Base-by-base conservation (phyloP, 2,113 vertebrate species). In the Girardinichthys multiradiatus region DNA sequence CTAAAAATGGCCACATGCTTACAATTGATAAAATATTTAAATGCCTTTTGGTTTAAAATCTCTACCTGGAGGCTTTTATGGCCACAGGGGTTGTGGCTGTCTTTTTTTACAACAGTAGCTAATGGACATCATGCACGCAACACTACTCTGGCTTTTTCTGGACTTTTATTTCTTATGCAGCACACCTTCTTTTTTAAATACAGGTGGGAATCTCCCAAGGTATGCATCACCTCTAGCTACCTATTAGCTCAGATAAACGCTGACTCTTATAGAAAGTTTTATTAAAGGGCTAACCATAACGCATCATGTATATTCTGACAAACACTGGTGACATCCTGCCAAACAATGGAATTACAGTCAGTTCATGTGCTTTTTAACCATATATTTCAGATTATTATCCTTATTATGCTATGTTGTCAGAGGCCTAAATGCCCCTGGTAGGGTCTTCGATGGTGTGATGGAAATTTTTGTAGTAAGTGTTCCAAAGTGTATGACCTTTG, bases 21-120 rank as follows among this genome's bases (percentile, higher is more conserved):
- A 58, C 57, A 45, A 14, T 67, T 58, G 65, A 81, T 90, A 19
- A 90, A 92, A 85, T 85, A 92, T 91, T 86, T 12, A 91, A 86
- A 77, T 74, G 65, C 81, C 84, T 85, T 81, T 87, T 37, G 45
- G 62, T 72, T 70, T 73, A 75, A 86, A 83, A 68, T 68, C 54
- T 72, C 65, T 58, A 76, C 76, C 75, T 65, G 64, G 74, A 64
- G 33, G 81, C 84, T 88, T 86, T 85, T 76, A 76, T 1, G n/a
- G 74, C 67, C 63, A 64, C 60, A 1, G 58, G 63, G 63, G 86
- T 83, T 54, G 64, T 68, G 67, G 60, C 60, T 74, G 66, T 75
- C 74, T 77, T 64, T 82, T n/a, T 37, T 58, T 33, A 86, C 72
- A 13, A 76, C 27, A 66, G 70, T 17, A 45, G 61, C 71, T 87